These are phyloP conservation scores for Zeugodacus cucurbitae DNA, from an alignment of 1,140 invertebrate genomes.

Conservation along the genomic window DNA sequence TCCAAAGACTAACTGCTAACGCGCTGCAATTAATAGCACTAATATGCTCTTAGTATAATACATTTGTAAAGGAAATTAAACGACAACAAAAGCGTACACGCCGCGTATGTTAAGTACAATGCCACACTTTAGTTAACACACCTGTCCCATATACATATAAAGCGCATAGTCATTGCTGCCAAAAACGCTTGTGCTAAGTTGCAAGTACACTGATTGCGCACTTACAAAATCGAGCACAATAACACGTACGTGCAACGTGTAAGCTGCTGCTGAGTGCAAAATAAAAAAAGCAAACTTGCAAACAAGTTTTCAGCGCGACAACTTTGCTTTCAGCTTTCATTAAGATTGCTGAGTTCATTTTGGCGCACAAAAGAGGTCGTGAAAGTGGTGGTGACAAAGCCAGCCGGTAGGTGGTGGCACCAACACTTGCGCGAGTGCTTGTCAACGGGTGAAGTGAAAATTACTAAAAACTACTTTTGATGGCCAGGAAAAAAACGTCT, in stretches of 20 bases:
- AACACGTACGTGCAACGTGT: not conserved
- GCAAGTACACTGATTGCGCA: not conserved
- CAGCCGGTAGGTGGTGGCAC: not conserved
- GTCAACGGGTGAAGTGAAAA: not conserved
- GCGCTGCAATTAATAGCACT: not conserved
- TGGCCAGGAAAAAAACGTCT: not conserved
- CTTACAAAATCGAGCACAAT: not conserved
- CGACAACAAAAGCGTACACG: not conserved
- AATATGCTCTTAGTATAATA: not conserved
- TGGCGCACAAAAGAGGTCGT: not conserved
- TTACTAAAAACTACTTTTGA: not conserved
- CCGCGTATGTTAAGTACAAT: not conserved
- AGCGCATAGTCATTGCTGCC: not conserved
- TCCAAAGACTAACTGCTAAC: not conserved
- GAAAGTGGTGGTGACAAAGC: not conserved
- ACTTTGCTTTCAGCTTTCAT: conserved; percentile 34
- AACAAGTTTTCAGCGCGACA: conserved; percentile 31
- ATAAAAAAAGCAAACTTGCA: not conserved
- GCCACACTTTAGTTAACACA: not conserved
- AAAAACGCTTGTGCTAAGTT: not conserved
- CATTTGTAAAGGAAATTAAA: conserved; percentile 2
- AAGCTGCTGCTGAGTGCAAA: not conserved
- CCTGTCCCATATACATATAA: not conserved
- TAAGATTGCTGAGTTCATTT: conserved; percentile 17
- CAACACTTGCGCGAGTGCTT: not conserved